Base-by-base conservation (phyloP, 2,113 vertebrate species). In the Hypanus sabinus region DNA sequence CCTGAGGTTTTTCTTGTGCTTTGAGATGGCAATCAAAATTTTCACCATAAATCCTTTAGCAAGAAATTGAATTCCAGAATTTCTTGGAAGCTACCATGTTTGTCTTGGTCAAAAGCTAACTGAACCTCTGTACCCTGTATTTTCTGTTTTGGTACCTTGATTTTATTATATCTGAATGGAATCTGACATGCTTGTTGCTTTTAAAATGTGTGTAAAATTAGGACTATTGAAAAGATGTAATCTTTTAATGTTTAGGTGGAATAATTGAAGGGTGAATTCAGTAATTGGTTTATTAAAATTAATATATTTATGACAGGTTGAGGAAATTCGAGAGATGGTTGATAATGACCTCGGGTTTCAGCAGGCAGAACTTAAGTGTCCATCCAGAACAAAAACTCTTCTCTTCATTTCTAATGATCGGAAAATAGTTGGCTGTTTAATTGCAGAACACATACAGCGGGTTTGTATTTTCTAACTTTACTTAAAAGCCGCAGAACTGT, bases 261-360 rank as follows among this genome's bases (percentile, higher is more conserved):
- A 38, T 30, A 33, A 93, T 93, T 46, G 22, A 93, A 93, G 38
- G 24, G 10, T 36, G 68, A 91, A 68, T 68, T 91, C 10, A 71
- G 12, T 1, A 27, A 75, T 22, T 94, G 30, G 18, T 94, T 20
- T 62, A 87, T 90, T 83, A 57, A 62, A 2, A 65, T 68, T 5
- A 27, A 33, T 73, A 73, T 90, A 38, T 93, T 95, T 94, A 96
- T 96, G 94, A 73, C 96, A 99, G 99, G 98, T 99, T 87, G 98
- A 99, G 94, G 99, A 99, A 96, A 99, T 99, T 94, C 97, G 99
- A 96, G 99, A 99, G 96, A 98, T 99, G 98, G 99, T 99, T 95
- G 99, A 99, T 97, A 99, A 98, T 94, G 99, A 99, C 95, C 96
- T 99, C 94, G 99, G 99, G 95, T 99, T 99, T 96, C 99, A 99